A percentile compares a stretch with the other conserved stretches of the same genome.
Evolutionary conservation across 2,113 vertebrate species (phyloP).

Genomic region (Xiphophorus couchianus): DNA sequence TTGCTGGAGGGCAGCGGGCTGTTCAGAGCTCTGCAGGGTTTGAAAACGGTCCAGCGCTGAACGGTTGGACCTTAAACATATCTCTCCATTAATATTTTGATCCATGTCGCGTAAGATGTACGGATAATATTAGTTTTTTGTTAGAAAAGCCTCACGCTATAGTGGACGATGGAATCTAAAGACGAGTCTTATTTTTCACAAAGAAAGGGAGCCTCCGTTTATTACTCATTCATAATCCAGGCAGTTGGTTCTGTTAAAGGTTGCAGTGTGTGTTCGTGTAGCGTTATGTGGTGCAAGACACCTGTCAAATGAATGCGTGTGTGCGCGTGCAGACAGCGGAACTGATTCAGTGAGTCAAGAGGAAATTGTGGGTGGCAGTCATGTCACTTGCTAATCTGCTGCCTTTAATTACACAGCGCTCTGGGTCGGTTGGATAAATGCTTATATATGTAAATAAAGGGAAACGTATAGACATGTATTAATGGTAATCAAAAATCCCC

Average conservation of each 20-base stretch:
- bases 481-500: neutral
- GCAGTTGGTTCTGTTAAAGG: neutral
- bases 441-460: neutral
- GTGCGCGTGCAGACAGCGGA: conserved; percentile 14
- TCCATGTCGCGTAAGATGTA: conserved; percentile 14
- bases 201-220: conserved; percentile 13
- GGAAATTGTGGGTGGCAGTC: conserved; percentile 50
- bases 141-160: conserved; percentile 56
- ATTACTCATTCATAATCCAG: neutral
- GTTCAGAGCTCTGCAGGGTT: neutral
- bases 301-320: conserved; percentile 22
- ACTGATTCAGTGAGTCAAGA: conserved; percentile 46
- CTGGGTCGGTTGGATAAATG: conserved; percentile 7
- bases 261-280: neutral
- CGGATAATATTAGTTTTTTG: conserved; percentile 16
- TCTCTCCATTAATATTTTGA: neutral
- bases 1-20: conserved; percentile 5
- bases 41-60: neutral
- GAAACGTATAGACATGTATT: neutral
- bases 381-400: conserved; percentile 54
- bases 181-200: conserved; percentile 1
- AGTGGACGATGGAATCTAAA: conserved; percentile 27
- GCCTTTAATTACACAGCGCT: conserved; percentile 43
- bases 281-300: conserved; percentile 16
- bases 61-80: neutral